phyloP scores from a whole-genome alignment of 1,140 invertebrate species.

The Cherax quadricarinatus region DNA sequence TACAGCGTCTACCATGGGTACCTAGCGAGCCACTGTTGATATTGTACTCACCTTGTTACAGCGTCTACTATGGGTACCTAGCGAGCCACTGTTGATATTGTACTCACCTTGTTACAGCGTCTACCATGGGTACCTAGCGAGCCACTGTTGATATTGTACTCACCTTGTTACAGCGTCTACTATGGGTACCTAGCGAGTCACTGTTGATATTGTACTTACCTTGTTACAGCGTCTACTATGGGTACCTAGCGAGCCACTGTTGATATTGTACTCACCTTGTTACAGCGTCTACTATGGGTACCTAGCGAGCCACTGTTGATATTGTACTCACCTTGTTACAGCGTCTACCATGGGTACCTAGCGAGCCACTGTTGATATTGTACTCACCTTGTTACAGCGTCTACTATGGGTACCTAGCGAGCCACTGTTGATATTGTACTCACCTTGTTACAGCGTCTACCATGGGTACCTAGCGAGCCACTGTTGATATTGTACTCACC shows the following conservation, averaged over 20 bases:
- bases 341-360: too few relatives aligned
- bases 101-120: too few relatives aligned
- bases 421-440: slow-evolving; percentile 84
- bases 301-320: slow-evolving; percentile 86
- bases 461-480: too few relatives aligned
- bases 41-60: slow-evolving; percentile 85
- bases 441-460: too few relatives aligned
- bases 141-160: not conserved
- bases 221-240: too few relatives aligned
- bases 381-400: slow-evolving; percentile 86
- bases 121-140: too few relatives aligned
- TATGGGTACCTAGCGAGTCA: slow-evolving; percentile 90
- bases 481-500: slow-evolving; percentile 78
- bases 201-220: slow-evolving; percentile 82
- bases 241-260: too few relatives aligned
- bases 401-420: slow-evolving; percentile 91
- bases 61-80: slow-evolving; percentile 89
- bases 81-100: slow-evolving; percentile 85
- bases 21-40: too few relatives aligned
- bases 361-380: not conserved
- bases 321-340: too few relatives aligned
- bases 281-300: slow-evolving; percentile 90
- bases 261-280: slow-evolving; percentile 80
- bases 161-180: slow-evolving; percentile 90
- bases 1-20: too few relatives aligned